Conservation (phyloP, 2,797 vertebrate genomes). For the Vespertilio murinus region DNA sequence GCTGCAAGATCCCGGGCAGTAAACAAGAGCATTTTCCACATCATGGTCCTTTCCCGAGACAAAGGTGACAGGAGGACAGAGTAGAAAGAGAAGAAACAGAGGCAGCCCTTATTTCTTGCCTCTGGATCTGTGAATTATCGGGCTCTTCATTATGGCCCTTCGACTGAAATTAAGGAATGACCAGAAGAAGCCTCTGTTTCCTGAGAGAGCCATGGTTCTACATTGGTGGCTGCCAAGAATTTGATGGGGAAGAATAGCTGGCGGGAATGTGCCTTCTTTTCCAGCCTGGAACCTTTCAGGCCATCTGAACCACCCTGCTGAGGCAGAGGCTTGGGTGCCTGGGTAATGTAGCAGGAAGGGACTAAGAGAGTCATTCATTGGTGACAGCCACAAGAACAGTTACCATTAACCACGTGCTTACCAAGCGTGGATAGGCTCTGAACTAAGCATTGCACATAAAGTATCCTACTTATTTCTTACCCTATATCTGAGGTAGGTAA, state of each 20-base stretch:
- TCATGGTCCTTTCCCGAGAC: not conserved
- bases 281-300: not conserved
- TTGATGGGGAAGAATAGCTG: conserved; percentile 8
- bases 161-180: conserved; percentile 50
- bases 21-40: conserved; percentile 49
- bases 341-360: not conserved
- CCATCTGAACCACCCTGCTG: not conserved
- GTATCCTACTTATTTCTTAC: not conserved
- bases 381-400: not conserved
- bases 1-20: conserved; percentile 29
- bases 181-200: conserved; percentile 58
- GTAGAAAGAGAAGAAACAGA: conserved; percentile 66
- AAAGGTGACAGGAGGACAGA: not conserved
- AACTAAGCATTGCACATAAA: not conserved
- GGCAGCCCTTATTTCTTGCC: conserved; percentile 60
- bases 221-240: conserved; percentile 70
- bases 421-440: not conserved
- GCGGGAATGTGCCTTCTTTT: conserved; percentile 3
- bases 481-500: not conserved
- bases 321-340: not conserved
- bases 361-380: not conserved
- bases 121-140: conserved; percentile 56
- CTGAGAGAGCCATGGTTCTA: conserved; percentile 65
- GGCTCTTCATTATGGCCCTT: conserved; percentile 28
- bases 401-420: not conserved